These are phyloP conservation scores for Natrix natrix DNA, from an alignment of 2,797 vertebrate species.

Conservation along the genomic window DNA sequence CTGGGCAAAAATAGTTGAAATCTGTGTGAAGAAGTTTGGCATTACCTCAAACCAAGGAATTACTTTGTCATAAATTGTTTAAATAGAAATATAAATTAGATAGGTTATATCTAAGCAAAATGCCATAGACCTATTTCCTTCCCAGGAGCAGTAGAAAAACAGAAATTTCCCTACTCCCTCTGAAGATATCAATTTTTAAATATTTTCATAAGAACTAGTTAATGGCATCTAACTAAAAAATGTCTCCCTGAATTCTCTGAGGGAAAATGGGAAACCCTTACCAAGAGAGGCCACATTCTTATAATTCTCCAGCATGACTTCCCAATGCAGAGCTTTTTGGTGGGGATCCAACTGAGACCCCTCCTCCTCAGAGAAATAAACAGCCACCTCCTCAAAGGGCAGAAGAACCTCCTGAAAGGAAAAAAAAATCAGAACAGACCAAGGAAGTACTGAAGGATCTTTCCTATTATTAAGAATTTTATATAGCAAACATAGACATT, in stretches of 20 bases:
- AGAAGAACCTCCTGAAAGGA: not conserved
- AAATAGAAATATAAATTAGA: not conserved
- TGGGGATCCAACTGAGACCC: no score
- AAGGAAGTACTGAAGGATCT: not conserved
- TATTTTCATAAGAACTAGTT: no score
- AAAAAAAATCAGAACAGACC: not conserved
- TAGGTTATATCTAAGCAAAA: not conserved
- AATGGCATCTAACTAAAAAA: not conserved
- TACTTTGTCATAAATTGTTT: not conserved
- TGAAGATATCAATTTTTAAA: no score
- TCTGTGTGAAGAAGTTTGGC: not conserved
- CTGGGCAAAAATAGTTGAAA: not conserved
- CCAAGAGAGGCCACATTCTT: no score
- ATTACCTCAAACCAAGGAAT: not conserved
- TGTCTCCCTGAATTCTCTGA: not conserved
- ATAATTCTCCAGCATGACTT: no score
- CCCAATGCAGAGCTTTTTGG: no score
- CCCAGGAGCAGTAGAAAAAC: not conserved
- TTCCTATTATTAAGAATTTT: no score
- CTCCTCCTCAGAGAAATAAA: not conserved
- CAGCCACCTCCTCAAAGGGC: not conserved
- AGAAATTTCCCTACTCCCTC: not conserved
- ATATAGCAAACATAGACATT: no score
- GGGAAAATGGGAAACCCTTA: no score
- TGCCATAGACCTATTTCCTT: not conserved